phyloP scores from a whole-genome alignment of 2,888 invertebrate species.

The Gerris lacustris region DNA sequence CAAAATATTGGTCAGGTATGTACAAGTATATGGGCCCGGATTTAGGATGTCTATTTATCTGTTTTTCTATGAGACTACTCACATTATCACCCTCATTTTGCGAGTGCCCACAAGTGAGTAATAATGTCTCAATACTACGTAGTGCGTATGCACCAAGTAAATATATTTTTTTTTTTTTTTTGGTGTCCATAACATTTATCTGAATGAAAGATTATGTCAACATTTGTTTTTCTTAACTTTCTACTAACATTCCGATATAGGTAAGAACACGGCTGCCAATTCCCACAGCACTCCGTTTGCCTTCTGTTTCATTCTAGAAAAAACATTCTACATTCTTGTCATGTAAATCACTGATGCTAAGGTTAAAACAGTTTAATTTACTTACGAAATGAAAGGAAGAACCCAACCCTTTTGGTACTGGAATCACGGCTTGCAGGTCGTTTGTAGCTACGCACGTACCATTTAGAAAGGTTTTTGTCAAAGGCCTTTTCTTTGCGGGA shows the following conservation, averaged over 20 bases:
- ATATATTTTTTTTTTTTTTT: conserved; percentile 12
- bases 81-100: too few species aligned
- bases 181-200: conserved; percentile 14
- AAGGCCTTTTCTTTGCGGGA: conserved; percentile 4
- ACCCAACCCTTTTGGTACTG: conserved; percentile 8
- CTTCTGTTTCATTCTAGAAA: conserved; percentile 17
- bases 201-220: conserved; percentile 8
- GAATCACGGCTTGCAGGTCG: too few species aligned
- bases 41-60: too few species aligned
- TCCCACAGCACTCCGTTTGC: conserved; percentile 11
- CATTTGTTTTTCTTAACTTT: background rate
- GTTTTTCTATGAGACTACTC: too few species aligned
- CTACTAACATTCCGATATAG: background rate
- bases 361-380: conserved; percentile 13
- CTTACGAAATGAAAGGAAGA: conserved; percentile 13
- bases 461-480: too few species aligned
- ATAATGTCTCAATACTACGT: too few species aligned
- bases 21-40: too few species aligned
- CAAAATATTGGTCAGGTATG: too few species aligned
- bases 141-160: background rate
- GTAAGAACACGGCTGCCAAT: conserved; percentile 13
- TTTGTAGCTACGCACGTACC: too few species aligned
- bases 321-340: conserved; percentile 12
- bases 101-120: too few species aligned
- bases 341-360: conserved; percentile 16